These are phyloP conservation scores for Acromyrmex heyeri DNA, from an alignment of 1,140 invertebrate species.

Conservation along the genomic window DNA sequence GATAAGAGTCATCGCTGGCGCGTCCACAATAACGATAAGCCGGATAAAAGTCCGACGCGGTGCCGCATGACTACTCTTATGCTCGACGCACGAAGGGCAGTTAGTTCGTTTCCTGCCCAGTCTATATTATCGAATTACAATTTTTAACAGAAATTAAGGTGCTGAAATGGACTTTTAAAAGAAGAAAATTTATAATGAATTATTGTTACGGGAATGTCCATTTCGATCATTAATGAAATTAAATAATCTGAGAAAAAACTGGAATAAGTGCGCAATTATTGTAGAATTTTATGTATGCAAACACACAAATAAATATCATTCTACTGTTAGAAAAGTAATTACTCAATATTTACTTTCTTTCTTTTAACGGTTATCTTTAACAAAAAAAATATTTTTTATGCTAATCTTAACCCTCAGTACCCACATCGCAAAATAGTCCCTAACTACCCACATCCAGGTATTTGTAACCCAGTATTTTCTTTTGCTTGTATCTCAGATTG, in stretches of 20 bases:
- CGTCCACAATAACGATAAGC: constrained; percentile 50
- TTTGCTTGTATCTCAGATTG: no score
- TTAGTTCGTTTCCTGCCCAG: background rate
- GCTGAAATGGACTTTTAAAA: background rate
- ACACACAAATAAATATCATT: no score
- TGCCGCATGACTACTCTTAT: background rate
- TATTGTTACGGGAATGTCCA: background rate
- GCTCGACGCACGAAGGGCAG: background rate
- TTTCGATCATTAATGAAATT: background rate
- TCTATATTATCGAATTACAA: background rate
- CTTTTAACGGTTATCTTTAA: no score
- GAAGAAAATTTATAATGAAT: background rate
- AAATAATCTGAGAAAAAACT: background rate
- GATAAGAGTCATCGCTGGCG: constrained; percentile 63
- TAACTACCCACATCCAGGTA: no score
- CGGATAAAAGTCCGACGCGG: constrained; percentile 34
- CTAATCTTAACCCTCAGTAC: no score
- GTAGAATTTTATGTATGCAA: background rate
- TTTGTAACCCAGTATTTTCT: no score
- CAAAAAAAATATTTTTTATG: no score
- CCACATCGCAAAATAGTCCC: no score
- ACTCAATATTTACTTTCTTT: no score
- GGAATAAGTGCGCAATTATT: background rate
- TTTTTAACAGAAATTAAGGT: background rate
- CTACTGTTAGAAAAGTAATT: no score